Base-by-base conservation (phyloP, 2,888 invertebrate species). In the Sepiola atlantica region DNA sequence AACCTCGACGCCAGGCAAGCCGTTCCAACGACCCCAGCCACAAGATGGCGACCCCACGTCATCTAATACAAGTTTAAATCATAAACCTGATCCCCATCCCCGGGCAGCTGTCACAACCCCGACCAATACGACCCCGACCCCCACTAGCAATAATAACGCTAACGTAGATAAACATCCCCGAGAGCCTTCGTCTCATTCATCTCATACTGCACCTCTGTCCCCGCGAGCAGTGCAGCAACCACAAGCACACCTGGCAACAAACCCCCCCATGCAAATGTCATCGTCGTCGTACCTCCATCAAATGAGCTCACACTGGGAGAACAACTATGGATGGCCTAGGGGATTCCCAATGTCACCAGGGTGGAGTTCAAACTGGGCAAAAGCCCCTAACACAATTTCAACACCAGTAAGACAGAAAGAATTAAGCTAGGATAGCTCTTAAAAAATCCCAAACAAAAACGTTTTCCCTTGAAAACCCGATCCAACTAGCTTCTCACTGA, bases 271-370 rank as follows among this genome's bases (percentile, higher is more conserved):
- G 92, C 92, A 92, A 55, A 92, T 92, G 92, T 35, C 92, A 90
- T 45, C 45, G n/a, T 92, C 92, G n/a, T 92, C 92, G 28, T 92
- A 92, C 92, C 45, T 92, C 92, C 92, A 92, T 92, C 92, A 92
- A 92, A 92, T 92, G 92, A 55, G 54, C 45, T 92, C 92, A 28
- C 54, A 54, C 92, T 92, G 92, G 92, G 92, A 92, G 54, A 92
- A 92, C 54, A 92, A 55, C 45, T 92, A 92, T n/a, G 55, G 92
- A n/a, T 92, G 92, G 54, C 55, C 92, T 54, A 92, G 92, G 45
- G 92, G 92, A 28, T 92, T 92, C 28, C 54, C 92, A 35, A 55
- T 92, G 92, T 92, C 92, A 55, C 55, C 92, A 28, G 92, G 92
- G 20, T 92, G 92, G 92, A 92, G 92, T 55, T 55, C 92, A n/a